Evolutionary conservation across 2,888 invertebrate species (phyloP).

Genomic region (Agrilus cyanescens): DNA sequence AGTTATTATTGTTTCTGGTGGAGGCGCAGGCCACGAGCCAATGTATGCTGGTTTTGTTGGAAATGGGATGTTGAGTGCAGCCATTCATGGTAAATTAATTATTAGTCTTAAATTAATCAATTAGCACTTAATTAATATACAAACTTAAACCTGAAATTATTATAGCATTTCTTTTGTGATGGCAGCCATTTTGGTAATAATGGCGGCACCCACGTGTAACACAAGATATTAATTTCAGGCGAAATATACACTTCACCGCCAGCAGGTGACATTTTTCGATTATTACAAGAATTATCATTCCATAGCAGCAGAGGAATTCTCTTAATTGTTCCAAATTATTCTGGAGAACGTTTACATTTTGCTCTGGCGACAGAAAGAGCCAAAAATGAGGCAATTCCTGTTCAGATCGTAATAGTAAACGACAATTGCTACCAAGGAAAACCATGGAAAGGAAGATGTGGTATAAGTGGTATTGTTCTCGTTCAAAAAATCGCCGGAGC

Average conservation of each 20-base stretch:
- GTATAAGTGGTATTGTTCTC: slow-evolving; percentile 45
- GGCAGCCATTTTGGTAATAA: no score
- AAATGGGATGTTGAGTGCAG: slow-evolving; percentile 65
- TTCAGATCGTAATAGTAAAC: slow-evolving; percentile 49
- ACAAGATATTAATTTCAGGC: slow-evolving; percentile 20
- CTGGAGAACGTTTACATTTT: slow-evolving; percentile 69
- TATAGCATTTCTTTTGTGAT: no score
- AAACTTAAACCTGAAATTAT: no score
- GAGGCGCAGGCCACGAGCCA: slow-evolving; percentile 80
- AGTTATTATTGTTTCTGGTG: slow-evolving; percentile 58
- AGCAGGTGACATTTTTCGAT: slow-evolving; percentile 24
- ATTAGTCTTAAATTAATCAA: slow-evolving; percentile 5
- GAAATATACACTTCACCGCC: slow-evolving; percentile 26
- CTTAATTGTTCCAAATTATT: slow-evolving; percentile 63
- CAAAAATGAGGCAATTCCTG: slow-evolving; percentile 42
- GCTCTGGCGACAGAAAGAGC: slow-evolving; percentile 70
- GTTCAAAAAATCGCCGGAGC: slow-evolving; percentile 61
- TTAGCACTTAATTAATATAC: neutral
- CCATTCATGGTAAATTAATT: slow-evolving; percentile 47
- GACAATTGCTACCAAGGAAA: slow-evolving; percentile 48
- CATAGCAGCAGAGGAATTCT: slow-evolving; percentile 45
- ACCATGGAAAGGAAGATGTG: slow-evolving; percentile 23
- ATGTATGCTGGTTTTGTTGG: slow-evolving; percentile 55
- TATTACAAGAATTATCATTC: slow-evolving; percentile 28
- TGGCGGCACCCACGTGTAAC: no score